phyloP scores from a whole-genome alignment of 1,140 invertebrate species.

The Subanguina moxae region DNA sequence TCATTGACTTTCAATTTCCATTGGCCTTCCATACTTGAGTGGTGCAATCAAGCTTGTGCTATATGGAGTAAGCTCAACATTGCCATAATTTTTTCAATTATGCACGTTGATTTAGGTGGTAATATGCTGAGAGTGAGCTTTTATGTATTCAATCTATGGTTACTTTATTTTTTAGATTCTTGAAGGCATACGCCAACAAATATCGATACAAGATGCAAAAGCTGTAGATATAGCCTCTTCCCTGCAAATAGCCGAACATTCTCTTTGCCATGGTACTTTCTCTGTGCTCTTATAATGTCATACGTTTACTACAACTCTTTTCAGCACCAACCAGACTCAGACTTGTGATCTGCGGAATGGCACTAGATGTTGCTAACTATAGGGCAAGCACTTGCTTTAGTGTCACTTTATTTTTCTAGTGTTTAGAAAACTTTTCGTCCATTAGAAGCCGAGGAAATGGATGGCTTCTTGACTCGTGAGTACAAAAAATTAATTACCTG shows the following conservation, averaged over 20 bases:
- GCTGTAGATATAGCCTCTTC: conserved; percentile 65
- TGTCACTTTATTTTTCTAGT: conserved; percentile 16
- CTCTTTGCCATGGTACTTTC: conserved; percentile 63
- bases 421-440: conserved; percentile 60
- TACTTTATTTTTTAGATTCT: neutral
- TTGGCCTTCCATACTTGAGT: conserved; percentile 66
- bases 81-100: no score
- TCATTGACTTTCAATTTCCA: conserved; percentile 68
- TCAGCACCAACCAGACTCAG: conserved; percentile 63
- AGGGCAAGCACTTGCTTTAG: neutral
- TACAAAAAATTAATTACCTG: conserved; percentile 65
- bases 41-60: conserved; percentile 48
- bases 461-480: neutral
- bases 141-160: no score
- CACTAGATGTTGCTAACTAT: conserved; percentile 51
- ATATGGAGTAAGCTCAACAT: conserved; percentile 1
- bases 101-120: no score
- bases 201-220: conserved; percentile 26
- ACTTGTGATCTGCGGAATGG: conserved; percentile 61
- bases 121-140: no score
- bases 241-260: conserved; percentile 20
- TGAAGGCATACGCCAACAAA: conserved; percentile 61
- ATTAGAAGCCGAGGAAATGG: conserved; percentile 36
- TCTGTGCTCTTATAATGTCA: no score
- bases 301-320: no score